Conservation (phyloP, 1,140 invertebrate species). For the Stenopsyche tienmushanensis region DNA sequence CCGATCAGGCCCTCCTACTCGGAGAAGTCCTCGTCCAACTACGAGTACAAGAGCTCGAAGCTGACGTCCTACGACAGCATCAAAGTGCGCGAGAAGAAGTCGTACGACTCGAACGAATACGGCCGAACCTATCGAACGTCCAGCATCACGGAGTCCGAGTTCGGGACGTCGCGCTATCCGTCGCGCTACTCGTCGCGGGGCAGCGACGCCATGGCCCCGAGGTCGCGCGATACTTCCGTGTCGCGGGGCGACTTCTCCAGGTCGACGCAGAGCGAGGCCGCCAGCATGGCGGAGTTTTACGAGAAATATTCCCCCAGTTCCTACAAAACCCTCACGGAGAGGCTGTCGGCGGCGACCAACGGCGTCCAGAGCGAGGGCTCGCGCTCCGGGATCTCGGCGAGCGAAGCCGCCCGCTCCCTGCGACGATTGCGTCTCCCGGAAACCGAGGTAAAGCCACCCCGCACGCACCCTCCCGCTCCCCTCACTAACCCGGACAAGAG, state of each 20-base stretch:
- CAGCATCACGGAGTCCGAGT: slow-evolving; percentile 53
- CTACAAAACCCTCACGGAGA: slow-evolving; percentile 61
- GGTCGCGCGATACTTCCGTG: slow-evolving; percentile 36
- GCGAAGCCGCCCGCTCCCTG: slow-evolving; percentile 45
- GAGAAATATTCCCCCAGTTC: slow-evolving; percentile 64
- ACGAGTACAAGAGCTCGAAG: slow-evolving; percentile 43
- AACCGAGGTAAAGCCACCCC: slow-evolving; percentile 36
- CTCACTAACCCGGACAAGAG: slow-evolving; percentile 18
- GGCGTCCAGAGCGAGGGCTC: slow-evolving; percentile 55
- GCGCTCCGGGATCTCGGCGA: slow-evolving; percentile 44
- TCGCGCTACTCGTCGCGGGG: slow-evolving; percentile 35
- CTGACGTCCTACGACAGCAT: slow-evolving; percentile 43
- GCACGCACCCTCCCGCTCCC: slow-evolving; percentile 26
- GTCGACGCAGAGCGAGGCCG: slow-evolving; percentile 43
- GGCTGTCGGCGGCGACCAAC: slow-evolving; percentile 56
- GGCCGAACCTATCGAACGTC: slow-evolving; percentile 47
- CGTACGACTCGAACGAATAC: slow-evolving; percentile 48
- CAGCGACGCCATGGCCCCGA: slow-evolving; percentile 42
- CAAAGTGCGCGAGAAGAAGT: slow-evolving; percentile 50
- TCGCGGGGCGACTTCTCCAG: slow-evolving; percentile 50
- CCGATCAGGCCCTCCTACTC: slow-evolving; percentile 51
- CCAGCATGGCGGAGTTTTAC: slow-evolving; percentile 60
- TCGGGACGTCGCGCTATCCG: slow-evolving; percentile 47
- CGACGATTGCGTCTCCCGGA: slow-evolving; percentile 48
- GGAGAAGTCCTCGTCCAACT: slow-evolving; percentile 54